Base-by-base conservation (phyloP, 2,113 vertebrate genomes). In the Sylvilagus bachmani region DNA sequence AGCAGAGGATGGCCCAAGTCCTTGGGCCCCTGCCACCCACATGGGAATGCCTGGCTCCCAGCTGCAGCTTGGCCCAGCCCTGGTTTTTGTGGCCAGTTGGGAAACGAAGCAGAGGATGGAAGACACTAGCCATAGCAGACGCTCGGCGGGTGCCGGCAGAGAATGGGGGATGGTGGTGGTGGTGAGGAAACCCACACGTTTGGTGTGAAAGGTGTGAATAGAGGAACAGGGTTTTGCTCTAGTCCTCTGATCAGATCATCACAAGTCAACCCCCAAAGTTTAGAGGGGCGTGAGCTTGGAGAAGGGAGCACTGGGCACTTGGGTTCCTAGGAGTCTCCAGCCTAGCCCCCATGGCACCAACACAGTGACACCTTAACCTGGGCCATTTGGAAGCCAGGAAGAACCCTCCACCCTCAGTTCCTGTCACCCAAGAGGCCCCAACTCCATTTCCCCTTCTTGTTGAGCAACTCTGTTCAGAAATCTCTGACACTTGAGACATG, bases 361-460 rank as follows among this genome's bases (percentile, higher is more conserved):
- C 49, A 31, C 49, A 61, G 33, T 44, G 33, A 27, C 27, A 24
- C 55, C 78, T 61, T 10, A 27, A 71, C 21, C 88, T 24, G 1
- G 61, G 31, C 49, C 67, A 6, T 94, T 75, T 61, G 44, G 64
- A 66, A 90, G 83, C 36, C 19, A 13, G 33, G 84, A 6, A 2
- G 22, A 64, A 79, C 61, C 19, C 55, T 21, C 24, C 2, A 2
- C 6, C 55, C 25, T 19, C 2, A 2, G 21, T 77, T 96, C 61
- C 80, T 94, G 10, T 92, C 81, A 71, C 67, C 22, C 84, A 95
- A 71, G 64, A 13, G 49, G 17, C 33, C 94, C 75, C 71, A 62
- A 66, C 3, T 73, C n/a, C 25, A 10, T 29, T 49, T 67, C 64
- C 66, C 4, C 51, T 17, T 4, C 38, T 61, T 8, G 25, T 51